These are phyloP conservation scores for Apamea crenata DNA, from an alignment of 2,888 invertebrate species.

Conservation along the genomic window DNA sequence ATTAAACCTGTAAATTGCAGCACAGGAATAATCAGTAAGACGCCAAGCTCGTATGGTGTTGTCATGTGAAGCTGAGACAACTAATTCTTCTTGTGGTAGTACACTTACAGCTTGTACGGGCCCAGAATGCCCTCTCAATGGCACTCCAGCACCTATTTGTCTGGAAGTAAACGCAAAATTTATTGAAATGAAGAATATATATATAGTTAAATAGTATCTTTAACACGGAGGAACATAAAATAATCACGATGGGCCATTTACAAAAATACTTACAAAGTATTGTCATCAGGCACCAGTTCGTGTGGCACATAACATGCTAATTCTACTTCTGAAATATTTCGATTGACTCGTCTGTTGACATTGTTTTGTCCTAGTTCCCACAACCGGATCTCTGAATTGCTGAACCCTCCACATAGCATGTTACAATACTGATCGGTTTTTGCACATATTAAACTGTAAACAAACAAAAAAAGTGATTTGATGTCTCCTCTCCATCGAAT, in stretches of 20 bases:
- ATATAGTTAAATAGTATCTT: background rate
- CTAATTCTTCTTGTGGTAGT: constrained; percentile 90
- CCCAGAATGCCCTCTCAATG: constrained; percentile 93
- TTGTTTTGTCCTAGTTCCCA: constrained; percentile 91
- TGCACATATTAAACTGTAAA: constrained; percentile 91
- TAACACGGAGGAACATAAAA: background rate
- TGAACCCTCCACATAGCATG: constrained; percentile 93
- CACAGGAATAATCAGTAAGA: constrained; percentile 92
- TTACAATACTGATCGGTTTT: constrained; percentile 91
- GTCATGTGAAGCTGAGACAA: constrained; percentile 95
- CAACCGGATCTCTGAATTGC: constrained; percentile 92
- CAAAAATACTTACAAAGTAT: constrained; percentile 83
- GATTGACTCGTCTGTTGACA: constrained; percentile 81
- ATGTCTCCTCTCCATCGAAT: background rate
- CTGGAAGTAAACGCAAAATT: constrained; percentile 63
- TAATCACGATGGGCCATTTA: background rate
- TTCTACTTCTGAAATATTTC: constrained; percentile 87
- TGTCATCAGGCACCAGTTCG: constrained; percentile 83
- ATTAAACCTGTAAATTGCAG: constrained; percentile 91
- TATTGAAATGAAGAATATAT: background rate
- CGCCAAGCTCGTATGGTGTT: constrained; percentile 94
- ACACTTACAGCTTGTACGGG: constrained; percentile 93
- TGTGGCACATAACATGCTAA: constrained; percentile 88
- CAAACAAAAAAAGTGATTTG: constrained; percentile 1
- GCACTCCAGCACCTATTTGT: constrained; percentile 91